phyloP scores from a whole-genome alignment of 2,797 vertebrate genomes.

The Typhlichthys eigenmanni region DNA sequence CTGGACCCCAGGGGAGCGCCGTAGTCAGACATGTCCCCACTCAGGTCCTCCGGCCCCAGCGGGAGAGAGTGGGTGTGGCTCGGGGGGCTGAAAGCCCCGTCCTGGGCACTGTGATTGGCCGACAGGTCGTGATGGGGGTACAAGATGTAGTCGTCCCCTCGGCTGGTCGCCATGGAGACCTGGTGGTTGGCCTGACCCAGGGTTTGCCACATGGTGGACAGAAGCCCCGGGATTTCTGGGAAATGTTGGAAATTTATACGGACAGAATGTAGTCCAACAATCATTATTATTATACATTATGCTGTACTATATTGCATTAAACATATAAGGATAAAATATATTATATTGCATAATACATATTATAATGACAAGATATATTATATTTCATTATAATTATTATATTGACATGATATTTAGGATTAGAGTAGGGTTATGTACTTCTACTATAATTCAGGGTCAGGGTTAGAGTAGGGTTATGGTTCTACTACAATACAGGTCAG shows the following conservation, averaged over 20 bases:
- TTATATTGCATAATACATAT: no score
- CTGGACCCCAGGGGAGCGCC: slow-evolving; percentile 30
- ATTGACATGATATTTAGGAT: no score
- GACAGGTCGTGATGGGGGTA: slow-evolving; percentile 23
- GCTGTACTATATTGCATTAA: no score
- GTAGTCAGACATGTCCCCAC: slow-evolving; percentile 27
- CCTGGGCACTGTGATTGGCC: slow-evolving; percentile 21
- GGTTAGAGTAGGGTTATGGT: no score
- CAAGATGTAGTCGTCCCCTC: slow-evolving; percentile 4
- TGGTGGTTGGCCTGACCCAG: slow-evolving; percentile 46
- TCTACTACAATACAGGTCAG: no score
- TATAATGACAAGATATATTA: no score
- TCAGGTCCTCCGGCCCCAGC: slow-evolving; percentile 36
- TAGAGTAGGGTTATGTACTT: no score
- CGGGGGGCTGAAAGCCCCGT: slow-evolving; percentile 42
- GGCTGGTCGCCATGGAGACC: slow-evolving; percentile 19
- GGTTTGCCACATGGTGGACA: slow-evolving; percentile 68
- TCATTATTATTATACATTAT: not conserved
- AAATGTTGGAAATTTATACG: slow-evolving; percentile 3
- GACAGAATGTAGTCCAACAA: not conserved
- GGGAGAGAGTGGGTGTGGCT: slow-evolving; percentile 14
- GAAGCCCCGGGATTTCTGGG: slow-evolving; percentile 62
- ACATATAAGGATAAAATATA: no score
- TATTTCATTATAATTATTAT: no score
- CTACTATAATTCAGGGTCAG: no score